A percentile compares a stretch with the other conserved stretches of the same genome.
These are phyloP conservation scores for Sphaeridia pumilis DNA, from an alignment of 2,888 invertebrate genomes.

Conservation along the genomic window DNA sequence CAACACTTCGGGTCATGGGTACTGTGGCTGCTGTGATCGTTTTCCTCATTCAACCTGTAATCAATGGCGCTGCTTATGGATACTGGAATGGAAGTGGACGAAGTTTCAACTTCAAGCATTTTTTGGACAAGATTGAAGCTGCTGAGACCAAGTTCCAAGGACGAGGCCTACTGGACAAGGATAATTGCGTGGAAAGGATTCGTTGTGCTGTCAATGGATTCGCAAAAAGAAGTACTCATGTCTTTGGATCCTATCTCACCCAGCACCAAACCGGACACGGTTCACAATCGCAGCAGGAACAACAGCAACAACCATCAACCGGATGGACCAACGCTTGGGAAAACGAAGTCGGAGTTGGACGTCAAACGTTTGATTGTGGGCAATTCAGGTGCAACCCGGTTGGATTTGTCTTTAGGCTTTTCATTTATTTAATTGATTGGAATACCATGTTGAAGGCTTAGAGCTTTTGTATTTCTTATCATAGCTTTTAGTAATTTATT, in stretches of 20 bases:
- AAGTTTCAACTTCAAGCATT: not conserved
- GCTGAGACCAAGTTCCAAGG: not conserved
- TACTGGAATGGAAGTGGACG: not conserved
- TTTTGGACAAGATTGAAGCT: not conserved
- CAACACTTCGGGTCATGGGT: conserved; percentile 1
- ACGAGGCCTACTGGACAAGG: not conserved
- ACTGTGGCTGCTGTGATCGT: conserved; percentile 3
- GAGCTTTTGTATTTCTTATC: not conserved
- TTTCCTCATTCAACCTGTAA: conserved; percentile 7
- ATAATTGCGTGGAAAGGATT: conserved; percentile 8
- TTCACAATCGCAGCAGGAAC: not conserved
- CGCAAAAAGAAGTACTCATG: not conserved
- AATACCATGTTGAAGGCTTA: conserved; percentile 12
- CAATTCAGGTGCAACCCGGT: conserved; percentile 11
- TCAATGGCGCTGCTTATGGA: not conserved
- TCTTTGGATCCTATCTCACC: not conserved
- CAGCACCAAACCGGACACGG: not conserved
- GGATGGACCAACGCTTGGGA: too few species aligned
- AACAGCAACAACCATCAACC: too few species aligned
- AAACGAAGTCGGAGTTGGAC: too few species aligned
- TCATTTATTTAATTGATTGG: conserved; percentile 14
- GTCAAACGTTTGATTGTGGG: not conserved
- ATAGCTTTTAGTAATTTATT: too few species aligned
- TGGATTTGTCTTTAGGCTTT: conserved; percentile 9
- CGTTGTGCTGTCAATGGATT: not conserved